Evolutionary conservation across 2,797 vertebrate species (phyloP), one percentile per base, ranked within the genome.

Genomic region (Pseudochaenichthys georgianus): DNA sequence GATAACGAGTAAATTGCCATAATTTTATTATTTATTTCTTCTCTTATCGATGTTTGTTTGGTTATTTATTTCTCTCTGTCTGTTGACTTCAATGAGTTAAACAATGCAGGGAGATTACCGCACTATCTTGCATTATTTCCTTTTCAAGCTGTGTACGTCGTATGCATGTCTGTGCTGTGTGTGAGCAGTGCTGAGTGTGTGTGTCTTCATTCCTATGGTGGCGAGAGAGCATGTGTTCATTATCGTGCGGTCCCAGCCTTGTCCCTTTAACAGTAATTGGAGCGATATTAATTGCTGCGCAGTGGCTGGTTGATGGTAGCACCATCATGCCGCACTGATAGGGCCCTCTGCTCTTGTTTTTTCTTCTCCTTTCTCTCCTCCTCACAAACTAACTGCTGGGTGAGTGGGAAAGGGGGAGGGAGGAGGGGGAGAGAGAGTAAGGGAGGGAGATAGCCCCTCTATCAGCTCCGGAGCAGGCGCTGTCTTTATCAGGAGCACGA

Each of bases 401-500:
- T 77, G 90, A 89, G 87, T 19, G 81, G 87, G 90, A 75, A 69
- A 53, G 85, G 65, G 80, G 74, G 70, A 73, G 66, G 80, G 88
- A 45, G 75, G 78, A 21, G 62, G 72, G 62, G 75, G 59, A 54
- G 84, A 54, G 84, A 62, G 86, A 75, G 89, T 81, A 86, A 73
- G 84, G 90, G 86, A 89, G 93, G 88, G 90, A 95, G 94, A 95
- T 95, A 95, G 96, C 93, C 93, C 91, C 92, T 96, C 96, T 98
- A 98, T 98, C 97, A 96, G 96, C 92, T 88, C 89, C 92, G 90
- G 92, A 96, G 96, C 97, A 98, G 97, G 94, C 96, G 87, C 94
- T 92, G 90, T 95, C 94, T 96, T 97, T 98, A 98, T 97, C 96
- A 94, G 96, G 94, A 95, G 95, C 93, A 95, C 95, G 95, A 95